Evolutionary conservation across 2,888 invertebrate genomes (phyloP), one percentile per base, ranked within the genome.

Genomic region (Muschampia staudingeri): DNA sequence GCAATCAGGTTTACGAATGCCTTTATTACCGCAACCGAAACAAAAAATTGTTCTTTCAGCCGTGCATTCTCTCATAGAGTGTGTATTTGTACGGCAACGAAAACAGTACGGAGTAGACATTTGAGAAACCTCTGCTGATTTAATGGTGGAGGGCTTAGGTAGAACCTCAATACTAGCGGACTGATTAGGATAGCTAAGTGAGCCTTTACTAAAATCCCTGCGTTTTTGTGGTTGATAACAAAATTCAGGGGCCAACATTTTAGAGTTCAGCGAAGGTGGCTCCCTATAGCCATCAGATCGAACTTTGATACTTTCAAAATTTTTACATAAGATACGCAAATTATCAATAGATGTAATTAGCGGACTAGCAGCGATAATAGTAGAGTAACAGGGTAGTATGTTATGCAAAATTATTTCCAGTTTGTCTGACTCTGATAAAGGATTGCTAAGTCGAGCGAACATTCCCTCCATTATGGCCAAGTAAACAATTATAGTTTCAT

Each of bases 401-500:
- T 87, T 86, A 67, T 84, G 83, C 1, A 86, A 37, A 2, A 82
- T 14, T 19, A 81, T 83, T 40, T 84, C 78, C 11, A 82, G 34
- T 37, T 73, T 77, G 1, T 83, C 84, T 7, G 69, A 61, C 14
- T 84, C 81, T 0, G 73, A 11, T 1, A 81, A 12, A 1, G 70
- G 37, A 14, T 71, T 80, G 30, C n/a, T 19, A 12, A 85, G 44
- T 1, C 82, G 71, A 2, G 82, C 69, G 44, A 86, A 86, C 81
- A 86, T 77, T 5, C 84, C 83, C 0, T 48, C n/a, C 82, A 85
- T 81, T n/a, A 87, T 83, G 0, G 84, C 82, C 25, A 87, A 34
- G 73, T 86, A 85, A 73, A 85, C 78, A 34, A 84, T 83, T 6
- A 87, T 87, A 16, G 78, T 86, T 52, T 87, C 85, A 2, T 40